Evolutionary conservation across 2,797 vertebrate species (phyloP).

Genomic region (Urocyon cinereoargenteus): DNA sequence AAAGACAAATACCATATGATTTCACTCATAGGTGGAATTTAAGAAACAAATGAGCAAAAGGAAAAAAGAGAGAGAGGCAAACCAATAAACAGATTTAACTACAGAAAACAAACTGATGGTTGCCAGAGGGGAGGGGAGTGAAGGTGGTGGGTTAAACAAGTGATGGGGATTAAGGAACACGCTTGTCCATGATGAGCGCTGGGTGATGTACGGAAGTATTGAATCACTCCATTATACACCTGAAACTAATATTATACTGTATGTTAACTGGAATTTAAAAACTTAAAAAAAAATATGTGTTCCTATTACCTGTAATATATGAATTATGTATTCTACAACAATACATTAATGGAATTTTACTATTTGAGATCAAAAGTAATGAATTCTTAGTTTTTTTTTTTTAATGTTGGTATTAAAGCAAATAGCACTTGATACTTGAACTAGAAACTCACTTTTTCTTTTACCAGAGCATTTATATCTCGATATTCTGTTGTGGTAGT

Average conservation of each 20-base stretch:
- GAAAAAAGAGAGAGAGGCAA: neutral
- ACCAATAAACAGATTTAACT: neutral
- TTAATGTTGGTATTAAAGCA: neutral
- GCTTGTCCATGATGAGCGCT: neutral
- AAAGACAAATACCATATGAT: neutral
- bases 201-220: neutral
- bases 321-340: neutral
- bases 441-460: neutral
- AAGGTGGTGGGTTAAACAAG: neutral
- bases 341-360: neutral
- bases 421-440: neutral
- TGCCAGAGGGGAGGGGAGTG: neutral
- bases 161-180: neutral
- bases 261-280: neutral
- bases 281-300: neutral
- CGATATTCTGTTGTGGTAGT: neutral
- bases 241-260: neutral
- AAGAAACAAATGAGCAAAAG: neutral
- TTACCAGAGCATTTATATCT: neutral
- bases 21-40: neutral
- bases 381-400: neutral
- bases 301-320: neutral
- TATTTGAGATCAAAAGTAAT: neutral
- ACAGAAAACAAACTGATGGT: neutral
- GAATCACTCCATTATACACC: neutral